Conservation (phyloP, 2,888 invertebrate species). For the Brassicogethes aeneus region DNA sequence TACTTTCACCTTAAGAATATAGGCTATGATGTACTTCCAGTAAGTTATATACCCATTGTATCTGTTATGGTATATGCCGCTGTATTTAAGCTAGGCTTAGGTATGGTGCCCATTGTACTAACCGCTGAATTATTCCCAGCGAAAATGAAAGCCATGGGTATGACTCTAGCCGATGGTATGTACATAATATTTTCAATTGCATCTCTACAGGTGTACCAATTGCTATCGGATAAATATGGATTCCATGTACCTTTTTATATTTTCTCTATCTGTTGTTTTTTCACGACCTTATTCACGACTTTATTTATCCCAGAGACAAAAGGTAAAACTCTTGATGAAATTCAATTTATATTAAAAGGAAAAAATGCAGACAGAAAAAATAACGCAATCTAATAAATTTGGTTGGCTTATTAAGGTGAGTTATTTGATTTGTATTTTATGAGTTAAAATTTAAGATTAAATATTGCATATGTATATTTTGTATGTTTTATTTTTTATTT, state of each 20-base stretch:
- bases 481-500: no score
- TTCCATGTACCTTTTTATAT: conserved; percentile 35
- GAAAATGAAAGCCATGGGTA: conserved; percentile 38
- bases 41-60: conserved; percentile 20
- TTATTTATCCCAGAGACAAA: conserved; percentile 36
- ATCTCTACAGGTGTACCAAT: conserved; percentile 33
- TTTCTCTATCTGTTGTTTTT: conserved; percentile 30
- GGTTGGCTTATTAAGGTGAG: no score
- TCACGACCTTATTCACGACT: conserved; percentile 31
- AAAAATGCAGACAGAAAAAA: conserved; percentile 4
- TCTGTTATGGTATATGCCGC: conserved; percentile 17
- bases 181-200: conserved; percentile 33
- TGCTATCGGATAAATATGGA: conserved; percentile 25
- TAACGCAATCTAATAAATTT: no score
- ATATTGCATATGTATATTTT: no score
- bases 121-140: conserved; percentile 39
- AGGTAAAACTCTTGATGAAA: conserved; percentile 37
- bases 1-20: conserved; percentile 33
- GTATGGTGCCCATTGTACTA: conserved; percentile 37
- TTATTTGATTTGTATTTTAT: no score
- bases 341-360: conserved; percentile 36
- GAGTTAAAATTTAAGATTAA: no score
- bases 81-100: conserved; percentile 35
- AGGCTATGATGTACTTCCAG: conserved; percentile 22
- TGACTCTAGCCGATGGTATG: conserved; percentile 36